Percentiles rank a stretch among this genome's conserved stretches.
Evolutionary conservation across 2,888 invertebrate species (phyloP).

Genomic region (Nemotelus nigrinus): DNA sequence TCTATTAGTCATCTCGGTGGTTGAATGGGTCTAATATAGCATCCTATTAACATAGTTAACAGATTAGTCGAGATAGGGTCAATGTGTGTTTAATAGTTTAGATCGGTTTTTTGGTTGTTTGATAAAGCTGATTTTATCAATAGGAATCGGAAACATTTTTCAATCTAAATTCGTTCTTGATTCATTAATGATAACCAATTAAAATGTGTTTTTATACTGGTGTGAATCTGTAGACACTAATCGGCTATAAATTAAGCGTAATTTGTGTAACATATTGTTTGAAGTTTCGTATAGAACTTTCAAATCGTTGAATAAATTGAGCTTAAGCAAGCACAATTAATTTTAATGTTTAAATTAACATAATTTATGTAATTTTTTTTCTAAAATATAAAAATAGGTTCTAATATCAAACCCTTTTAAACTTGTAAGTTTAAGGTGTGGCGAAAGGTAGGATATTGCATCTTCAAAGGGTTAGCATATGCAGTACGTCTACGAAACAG

Average conservation of each 20-base stretch:
- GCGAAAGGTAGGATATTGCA: too few species aligned
- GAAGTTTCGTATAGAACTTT: neutral
- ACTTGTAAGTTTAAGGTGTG: too few species aligned
- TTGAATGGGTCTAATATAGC: neutral
- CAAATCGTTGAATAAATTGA: too few species aligned
- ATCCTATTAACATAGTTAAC: constrained; percentile 30
- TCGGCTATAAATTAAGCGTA: neutral
- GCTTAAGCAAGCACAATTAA: too few species aligned
- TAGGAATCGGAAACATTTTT: too few species aligned
- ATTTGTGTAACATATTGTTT: neutral
- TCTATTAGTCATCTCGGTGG: constrained; percentile 19
- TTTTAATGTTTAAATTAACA: too few species aligned
- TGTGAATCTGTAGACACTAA: neutral
- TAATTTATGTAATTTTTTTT: too few species aligned
- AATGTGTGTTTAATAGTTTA: constrained; percentile 5
- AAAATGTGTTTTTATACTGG: neutral
- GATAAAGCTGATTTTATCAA: neutral
- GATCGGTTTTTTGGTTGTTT: neutral
- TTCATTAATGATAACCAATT: neutral
- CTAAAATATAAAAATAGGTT: too few species aligned
- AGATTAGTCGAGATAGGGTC: constrained; percentile 1
- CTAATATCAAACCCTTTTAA: too few species aligned
- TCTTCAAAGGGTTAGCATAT: too few species aligned
- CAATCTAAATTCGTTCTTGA: neutral
- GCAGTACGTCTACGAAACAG: too few species aligned